These are phyloP conservation scores for Athalia cordata DNA, from an alignment of 2,888 invertebrate genomes.

Conservation along the genomic window DNA sequence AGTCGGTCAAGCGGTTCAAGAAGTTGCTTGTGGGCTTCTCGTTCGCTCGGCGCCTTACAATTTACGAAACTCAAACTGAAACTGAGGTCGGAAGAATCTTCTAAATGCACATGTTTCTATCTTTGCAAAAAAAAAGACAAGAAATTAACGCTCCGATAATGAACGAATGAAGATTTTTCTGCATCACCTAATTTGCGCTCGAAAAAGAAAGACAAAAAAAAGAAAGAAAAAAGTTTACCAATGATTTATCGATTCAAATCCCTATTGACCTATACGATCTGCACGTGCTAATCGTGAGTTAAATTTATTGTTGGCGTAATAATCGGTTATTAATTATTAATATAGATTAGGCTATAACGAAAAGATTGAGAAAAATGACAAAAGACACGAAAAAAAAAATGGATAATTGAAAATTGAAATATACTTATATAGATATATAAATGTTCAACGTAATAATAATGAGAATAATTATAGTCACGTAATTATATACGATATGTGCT, in stretches of 20 bases:
- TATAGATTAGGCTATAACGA: too few species aligned
- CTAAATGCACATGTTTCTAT: too few species aligned
- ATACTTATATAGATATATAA: neutral
- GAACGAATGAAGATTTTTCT: too few species aligned
- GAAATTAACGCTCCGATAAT: too few species aligned
- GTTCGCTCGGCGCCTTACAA: neutral
- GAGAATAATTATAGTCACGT: neutral
- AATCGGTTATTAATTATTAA: constrained; percentile 6
- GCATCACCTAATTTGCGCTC: too few species aligned
- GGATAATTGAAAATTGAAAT: neutral
- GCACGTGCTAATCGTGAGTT: neutral
- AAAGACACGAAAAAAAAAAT: too few species aligned
- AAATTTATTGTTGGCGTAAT: neutral
- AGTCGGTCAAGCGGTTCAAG: constrained; percentile 27
- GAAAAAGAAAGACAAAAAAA: too few species aligned
- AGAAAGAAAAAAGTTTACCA: too few species aligned
- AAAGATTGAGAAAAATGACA: too few species aligned
- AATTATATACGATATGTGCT: neutral
- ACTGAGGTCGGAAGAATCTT: neutral
- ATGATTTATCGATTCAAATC: too few species aligned
- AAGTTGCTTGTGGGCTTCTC: neutral
- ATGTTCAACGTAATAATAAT: neutral
- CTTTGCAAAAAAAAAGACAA: too few species aligned
- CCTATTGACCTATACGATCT: too few species aligned
- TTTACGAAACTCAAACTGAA: neutral